Evolutionary conservation across 1,140 invertebrate genomes (phyloP), one percentile per base, ranked within the genome.

Genomic region (Galendromus occidentalis): DNA sequence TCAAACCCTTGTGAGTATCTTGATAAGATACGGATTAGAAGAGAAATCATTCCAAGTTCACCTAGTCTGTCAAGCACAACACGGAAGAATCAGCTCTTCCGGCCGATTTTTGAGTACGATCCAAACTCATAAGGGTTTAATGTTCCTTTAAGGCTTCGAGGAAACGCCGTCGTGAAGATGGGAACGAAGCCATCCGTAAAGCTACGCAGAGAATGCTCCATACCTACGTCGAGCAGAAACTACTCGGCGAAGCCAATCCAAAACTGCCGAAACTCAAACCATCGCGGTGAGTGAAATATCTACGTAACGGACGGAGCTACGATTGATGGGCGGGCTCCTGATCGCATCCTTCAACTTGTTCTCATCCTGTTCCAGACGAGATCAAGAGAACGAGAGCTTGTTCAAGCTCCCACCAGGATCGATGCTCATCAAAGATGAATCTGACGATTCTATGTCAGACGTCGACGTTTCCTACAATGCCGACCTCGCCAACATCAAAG

Each of bases 1-100:
- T 72, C 85, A 91, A 78, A 95, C 93, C 44, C 85, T 97, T 78
- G 91, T 92, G 79, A 83, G 41, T 45, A 64, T 9, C 4, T 39
- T 39, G n/a, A n/a, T n/a, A n/a, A n/a, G n/a, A n/a, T n/a, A n/a
- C n/a, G n/a, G n/a, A n/a, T n/a, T n/a, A n/a, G n/a, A n/a, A n/a
- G n/a, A n/a, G n/a, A n/a, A n/a, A n/a, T n/a, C n/a, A n/a, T n/a
- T n/a, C n/a, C n/a, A n/a, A n/a, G n/a, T n/a, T n/a, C n/a, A n/a
- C n/a, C n/a, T n/a, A n/a, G n/a, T n/a, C n/a, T n/a, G n/a, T n/a
- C n/a, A n/a, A n/a, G n/a, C n/a, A n/a, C n/a, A n/a, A n/a, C n/a
- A n/a, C n/a, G n/a, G n/a, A n/a, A n/a, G n/a, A n/a, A n/a, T n/a
- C n/a, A n/a, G n/a, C n/a, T n/a, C n/a, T n/a, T n/a, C n/a, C n/a